Evolutionary conservation across 2,797 vertebrate genomes (phyloP).

Genomic region (Pterois miles): DNA sequence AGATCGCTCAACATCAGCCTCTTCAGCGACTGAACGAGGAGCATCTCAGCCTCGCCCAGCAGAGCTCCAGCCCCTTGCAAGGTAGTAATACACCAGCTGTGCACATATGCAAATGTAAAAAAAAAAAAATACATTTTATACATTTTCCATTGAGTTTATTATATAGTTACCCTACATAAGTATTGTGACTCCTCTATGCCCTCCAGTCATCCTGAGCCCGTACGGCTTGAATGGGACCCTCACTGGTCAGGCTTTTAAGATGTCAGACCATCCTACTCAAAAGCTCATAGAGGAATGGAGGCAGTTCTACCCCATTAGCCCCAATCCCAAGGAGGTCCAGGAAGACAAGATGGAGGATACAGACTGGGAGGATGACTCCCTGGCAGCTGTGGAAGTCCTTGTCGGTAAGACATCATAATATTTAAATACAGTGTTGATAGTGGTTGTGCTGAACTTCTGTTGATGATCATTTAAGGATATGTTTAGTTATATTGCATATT

Average conservation of each 20-base stretch:
- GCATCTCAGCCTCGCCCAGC: conserved; percentile 96
- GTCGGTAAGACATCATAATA: conserved; percentile 86
- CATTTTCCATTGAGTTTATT: background rate
- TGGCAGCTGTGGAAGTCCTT: conserved; percentile 97
- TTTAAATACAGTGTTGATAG: background rate
- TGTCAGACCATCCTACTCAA: conserved; percentile 97
- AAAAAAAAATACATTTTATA: background rate
- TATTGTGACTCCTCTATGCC: background rate
- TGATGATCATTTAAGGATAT: background rate
- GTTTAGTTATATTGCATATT: background rate
- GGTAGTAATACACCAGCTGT: conserved; percentile 77
- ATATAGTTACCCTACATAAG: background rate
- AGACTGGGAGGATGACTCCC: conserved; percentile 98
- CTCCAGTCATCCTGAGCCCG: conserved; percentile 95
- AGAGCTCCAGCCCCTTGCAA: conserved; percentile 95
- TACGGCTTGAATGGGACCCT: conserved; percentile 97
- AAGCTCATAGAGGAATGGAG: conserved; percentile 99
- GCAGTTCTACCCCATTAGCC: conserved; percentile 97
- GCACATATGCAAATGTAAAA: background rate
- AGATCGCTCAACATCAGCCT: conserved; percentile 94
- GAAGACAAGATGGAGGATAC: conserved; percentile 96
- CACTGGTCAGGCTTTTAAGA: conserved; percentile 99
- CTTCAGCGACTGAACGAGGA: conserved; percentile 96
- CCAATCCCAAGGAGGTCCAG: conserved; percentile 89
- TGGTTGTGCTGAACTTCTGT: background rate